Evolutionary conservation across 2,113 vertebrate species (phyloP).

Genomic region (Peucedramus taeniatus): DNA sequence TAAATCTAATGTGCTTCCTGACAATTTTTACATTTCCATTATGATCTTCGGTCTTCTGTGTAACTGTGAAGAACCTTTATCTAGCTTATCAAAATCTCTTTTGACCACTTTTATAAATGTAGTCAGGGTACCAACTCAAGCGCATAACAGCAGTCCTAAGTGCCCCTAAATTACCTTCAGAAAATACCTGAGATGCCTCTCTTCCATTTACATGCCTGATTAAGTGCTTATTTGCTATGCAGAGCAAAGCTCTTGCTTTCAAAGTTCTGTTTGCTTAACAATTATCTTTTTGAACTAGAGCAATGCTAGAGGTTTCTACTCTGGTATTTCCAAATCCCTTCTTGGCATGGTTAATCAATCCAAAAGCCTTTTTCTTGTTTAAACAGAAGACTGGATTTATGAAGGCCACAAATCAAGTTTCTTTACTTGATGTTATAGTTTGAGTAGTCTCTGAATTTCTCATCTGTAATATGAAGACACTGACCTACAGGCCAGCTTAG

Average conservation of each 20-base stretch:
- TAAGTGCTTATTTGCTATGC: slow-evolving; percentile 44
- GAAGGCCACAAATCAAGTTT: slow-evolving; percentile 10
- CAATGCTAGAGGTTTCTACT: slow-evolving; percentile 14
- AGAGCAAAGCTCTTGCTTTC: slow-evolving; percentile 40
- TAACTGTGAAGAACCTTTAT: neutral
- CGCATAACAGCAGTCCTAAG: neutral
- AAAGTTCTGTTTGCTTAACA: slow-evolving; percentile 47
- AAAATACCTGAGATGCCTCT: slow-evolving; percentile 59
- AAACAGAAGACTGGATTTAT: slow-evolving; percentile 14
- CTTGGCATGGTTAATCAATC: neutral
- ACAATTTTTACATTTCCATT: neutral
- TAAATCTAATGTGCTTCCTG: neutral
- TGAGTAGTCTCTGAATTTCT: neutral
- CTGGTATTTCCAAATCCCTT: slow-evolving; percentile 37
- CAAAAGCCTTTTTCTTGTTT: neutral
- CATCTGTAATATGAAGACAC: neutral
- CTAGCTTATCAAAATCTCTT: neutral
- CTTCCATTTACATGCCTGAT: slow-evolving; percentile 43
- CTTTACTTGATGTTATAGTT: neutral
- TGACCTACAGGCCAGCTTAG: neutral
- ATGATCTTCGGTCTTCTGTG: neutral
- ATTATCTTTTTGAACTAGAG: slow-evolving; percentile 42
- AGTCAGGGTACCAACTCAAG: neutral
- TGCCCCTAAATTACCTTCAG: slow-evolving; percentile 30
- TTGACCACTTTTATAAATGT: neutral